A percentile compares a stretch with the other conserved stretches of the same genome.
These are phyloP conservation scores for Adineta ricciae DNA, from an alignment of 2,888 invertebrate genomes.

Conservation along the genomic window DNA sequence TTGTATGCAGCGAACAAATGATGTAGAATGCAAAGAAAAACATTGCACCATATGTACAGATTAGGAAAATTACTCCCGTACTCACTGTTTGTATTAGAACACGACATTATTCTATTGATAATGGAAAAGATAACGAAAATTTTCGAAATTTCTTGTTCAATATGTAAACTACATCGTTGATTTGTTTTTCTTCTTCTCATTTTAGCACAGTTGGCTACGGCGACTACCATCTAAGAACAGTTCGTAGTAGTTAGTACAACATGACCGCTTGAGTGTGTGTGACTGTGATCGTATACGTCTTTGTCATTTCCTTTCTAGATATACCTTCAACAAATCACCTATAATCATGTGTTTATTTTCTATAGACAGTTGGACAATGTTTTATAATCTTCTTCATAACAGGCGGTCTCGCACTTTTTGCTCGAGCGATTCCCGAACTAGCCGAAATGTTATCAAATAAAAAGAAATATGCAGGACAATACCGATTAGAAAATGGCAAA, in stretches of 20 bases:
- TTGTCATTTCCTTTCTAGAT: background rate
- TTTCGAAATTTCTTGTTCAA: too few species aligned
- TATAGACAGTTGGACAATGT: constrained; percentile 66
- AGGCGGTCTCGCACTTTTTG: constrained; percentile 99
- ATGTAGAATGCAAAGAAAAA: too few species aligned
- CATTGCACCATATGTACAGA: too few species aligned
- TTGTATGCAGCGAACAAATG: too few species aligned
- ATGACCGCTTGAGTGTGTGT: background rate
- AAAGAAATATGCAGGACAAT: constrained; percentile 98
- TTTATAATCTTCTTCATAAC: constrained; percentile 99
- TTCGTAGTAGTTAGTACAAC: constrained; percentile 7
- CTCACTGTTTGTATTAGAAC: too few species aligned
- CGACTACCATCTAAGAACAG: constrained; percentile 23
- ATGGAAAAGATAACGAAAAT: too few species aligned
- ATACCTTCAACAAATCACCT: background rate
- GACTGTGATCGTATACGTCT: background rate
- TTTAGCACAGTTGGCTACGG: constrained; percentile 34
- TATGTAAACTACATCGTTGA: too few species aligned
- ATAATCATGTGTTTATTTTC: background rate
- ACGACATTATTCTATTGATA: too few species aligned
- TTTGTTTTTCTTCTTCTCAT: background rate
- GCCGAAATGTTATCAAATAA: constrained; percentile 98
- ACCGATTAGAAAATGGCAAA: constrained; percentile 99
- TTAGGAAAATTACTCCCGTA: too few species aligned
- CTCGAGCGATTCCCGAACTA: constrained; percentile 99